Conservation (phyloP, 2,888 invertebrate genomes). For the Icerya purchasi region DNA sequence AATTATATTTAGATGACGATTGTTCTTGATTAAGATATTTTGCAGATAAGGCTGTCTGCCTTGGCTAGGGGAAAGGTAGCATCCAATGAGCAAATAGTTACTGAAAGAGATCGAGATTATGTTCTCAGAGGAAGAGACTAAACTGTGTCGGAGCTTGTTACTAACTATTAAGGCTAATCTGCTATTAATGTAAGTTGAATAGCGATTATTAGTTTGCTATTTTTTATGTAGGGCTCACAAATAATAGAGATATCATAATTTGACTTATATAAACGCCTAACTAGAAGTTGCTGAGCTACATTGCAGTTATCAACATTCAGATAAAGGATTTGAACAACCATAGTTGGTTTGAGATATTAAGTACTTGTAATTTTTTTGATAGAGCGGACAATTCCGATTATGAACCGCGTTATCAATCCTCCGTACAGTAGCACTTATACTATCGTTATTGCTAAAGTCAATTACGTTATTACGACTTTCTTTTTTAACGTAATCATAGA, state of each 20-base stretch:
- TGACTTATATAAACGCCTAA: not conserved
- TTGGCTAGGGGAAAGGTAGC: not conserved
- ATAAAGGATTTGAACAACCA: not conserved
- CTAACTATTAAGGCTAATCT: not conserved
- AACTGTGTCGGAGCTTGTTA: not conserved
- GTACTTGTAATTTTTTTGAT: not conserved
- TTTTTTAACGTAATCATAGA: not conserved
- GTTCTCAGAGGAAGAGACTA: not conserved
- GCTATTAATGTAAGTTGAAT: not conserved
- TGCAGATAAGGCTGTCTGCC: not conserved
- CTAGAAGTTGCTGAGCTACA: not conserved
- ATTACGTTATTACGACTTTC: not conserved
- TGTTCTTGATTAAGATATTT: not conserved
- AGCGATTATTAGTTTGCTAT: not conserved
- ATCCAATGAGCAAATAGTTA: not conserved
- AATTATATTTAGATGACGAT: not conserved
- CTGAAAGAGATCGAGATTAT: not conserved
- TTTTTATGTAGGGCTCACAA: not conserved
- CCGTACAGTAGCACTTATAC: not conserved
- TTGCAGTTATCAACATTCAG: not conserved
- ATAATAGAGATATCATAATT: not conserved
- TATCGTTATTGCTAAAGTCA: not conserved
- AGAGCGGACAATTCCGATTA: not conserved
- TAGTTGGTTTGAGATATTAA: not conserved
- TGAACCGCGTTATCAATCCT: not conserved